Evolutionary conservation across 1,140 invertebrate species (phyloP), one percentile per base, ranked within the genome.

Genomic region (Euwallacea fornicatus): DNA sequence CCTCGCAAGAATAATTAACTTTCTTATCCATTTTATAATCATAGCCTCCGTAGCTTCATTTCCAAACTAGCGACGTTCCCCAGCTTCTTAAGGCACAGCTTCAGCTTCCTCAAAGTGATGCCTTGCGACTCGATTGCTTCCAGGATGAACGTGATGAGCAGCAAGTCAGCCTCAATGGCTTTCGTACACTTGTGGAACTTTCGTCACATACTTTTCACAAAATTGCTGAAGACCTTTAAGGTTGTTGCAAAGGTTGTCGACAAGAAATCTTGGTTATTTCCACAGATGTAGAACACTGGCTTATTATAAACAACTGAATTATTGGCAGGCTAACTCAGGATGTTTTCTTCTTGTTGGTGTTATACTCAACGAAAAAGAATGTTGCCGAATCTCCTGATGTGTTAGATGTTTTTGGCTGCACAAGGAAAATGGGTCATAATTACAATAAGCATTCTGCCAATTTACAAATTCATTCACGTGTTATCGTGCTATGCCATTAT

Each of bases 381-480:
- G 1, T 33, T 33, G 4, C 21, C 4, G 21, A 33, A 33, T 33
- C 4, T 33, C 4, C 4, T 33, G 21, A 33, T 33, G 21, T 4
- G 1, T 33, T 33, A 33, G 21, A 6, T 10, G 13, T 50, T 50
- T 50, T 10, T 11, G 1, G 46, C 13, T 13, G 21, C 21, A 6
- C 9, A 10, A 21, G 41, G 43, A 53, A 68, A 68, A 68, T 69
- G 21, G 66, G 66, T 62, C 58, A 69, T 42, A 62, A 62, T 54
- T 69, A 61, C 58, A 50, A 61, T 68, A 60, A 50, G 46, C 58
- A 61, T 58, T 8, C 53, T 68, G 13, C 53, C 55, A 69, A 69
- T 69, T 69, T 69, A 69, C 58, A 61, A 69, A 69, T 61, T 69
- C 66, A 69, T 69, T 69, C 66, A 69, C 66, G 58, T 69, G 58